Conservation (phyloP, 2,888 invertebrate genomes). For the Petrolisthes manimaculis region DNA sequence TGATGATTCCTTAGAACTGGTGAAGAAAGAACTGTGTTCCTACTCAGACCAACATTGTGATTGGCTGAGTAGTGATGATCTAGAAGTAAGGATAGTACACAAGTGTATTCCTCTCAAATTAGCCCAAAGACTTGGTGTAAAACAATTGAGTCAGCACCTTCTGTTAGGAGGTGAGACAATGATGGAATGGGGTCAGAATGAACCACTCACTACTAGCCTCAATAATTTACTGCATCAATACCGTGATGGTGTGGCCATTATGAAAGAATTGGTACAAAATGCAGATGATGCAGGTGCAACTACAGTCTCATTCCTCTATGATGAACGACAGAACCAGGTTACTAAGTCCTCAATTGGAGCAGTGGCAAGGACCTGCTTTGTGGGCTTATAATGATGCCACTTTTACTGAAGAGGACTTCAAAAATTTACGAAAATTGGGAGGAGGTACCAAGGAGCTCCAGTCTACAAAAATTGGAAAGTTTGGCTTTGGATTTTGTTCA, state of each 20-base stretch:
- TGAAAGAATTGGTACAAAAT: conserved; percentile 54
- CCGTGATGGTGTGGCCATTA: conserved; percentile 38
- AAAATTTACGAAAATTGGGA: conserved; percentile 29
- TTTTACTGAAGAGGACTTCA: conserved; percentile 36
- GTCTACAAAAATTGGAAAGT: conserved; percentile 50
- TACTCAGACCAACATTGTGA: conserved; percentile 28
- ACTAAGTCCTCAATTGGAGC: background rate
- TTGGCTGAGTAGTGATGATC: conserved; percentile 40
- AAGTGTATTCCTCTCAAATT: background rate
- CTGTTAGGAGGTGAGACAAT: conserved; percentile 31
- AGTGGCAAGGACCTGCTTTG: conserved; percentile 45
- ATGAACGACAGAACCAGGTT: conserved; percentile 29
- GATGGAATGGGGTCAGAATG: conserved; percentile 47
- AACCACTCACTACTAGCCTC: conserved; percentile 43
- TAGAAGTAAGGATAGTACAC: conserved; percentile 32
- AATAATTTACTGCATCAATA: conserved; percentile 43
- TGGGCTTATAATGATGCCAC: conserved; percentile 41
- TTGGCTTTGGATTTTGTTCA: conserved; percentile 45
- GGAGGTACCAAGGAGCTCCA: conserved; percentile 35
- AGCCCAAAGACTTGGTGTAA: conserved; percentile 32
- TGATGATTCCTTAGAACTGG: conserved; percentile 23
- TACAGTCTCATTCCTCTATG: conserved; percentile 30
- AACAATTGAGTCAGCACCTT: conserved; percentile 19
- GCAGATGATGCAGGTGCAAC: conserved; percentile 48
- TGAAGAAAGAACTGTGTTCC: conserved; percentile 9